Percentiles rank a stretch among this genome's conserved stretches.
These are phyloP conservation scores for Oreohelix idahoensis DNA, from an alignment of 1,140 invertebrate species.

Conservation along the genomic window DNA sequence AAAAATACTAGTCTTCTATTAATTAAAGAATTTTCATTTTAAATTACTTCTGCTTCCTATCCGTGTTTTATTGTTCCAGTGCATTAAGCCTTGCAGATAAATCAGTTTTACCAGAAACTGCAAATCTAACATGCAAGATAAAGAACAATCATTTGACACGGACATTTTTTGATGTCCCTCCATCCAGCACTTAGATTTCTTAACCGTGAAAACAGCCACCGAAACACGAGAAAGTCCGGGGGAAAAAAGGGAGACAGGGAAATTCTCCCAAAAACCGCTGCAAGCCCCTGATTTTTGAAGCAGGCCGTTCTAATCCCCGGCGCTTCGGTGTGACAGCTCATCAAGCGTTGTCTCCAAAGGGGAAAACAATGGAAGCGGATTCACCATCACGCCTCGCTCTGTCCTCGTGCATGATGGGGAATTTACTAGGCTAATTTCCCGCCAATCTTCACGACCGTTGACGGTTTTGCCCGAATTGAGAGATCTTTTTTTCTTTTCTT, in stretches of 20 bases:
- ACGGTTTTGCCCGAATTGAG: slow-evolving; percentile 5
- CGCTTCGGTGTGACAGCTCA: slow-evolving; percentile 13
- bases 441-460: slow-evolving; percentile 6
- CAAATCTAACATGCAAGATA: neutral
- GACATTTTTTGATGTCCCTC: neutral
- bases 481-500: neutral
- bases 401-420: slow-evolving; percentile 22
- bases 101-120: neutral
- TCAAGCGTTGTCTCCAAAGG: neutral
- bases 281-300: neutral
- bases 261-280: slow-evolving; percentile 1
- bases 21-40: no score
- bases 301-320: slow-evolving; percentile 20
- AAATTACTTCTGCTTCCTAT: no score
- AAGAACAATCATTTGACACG: neutral
- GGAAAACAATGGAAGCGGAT: slow-evolving; percentile 26
- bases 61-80: no score
- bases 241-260: neutral
- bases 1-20: no score
- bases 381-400: slow-evolving; percentile 24
- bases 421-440: slow-evolving; percentile 27
- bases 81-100: neutral
- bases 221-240: neutral
- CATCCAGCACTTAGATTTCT: neutral
- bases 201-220: neutral